Evolutionary conservation across 2,888 invertebrate genomes (phyloP).

Genomic region (Nymphalis c-album): DNA sequence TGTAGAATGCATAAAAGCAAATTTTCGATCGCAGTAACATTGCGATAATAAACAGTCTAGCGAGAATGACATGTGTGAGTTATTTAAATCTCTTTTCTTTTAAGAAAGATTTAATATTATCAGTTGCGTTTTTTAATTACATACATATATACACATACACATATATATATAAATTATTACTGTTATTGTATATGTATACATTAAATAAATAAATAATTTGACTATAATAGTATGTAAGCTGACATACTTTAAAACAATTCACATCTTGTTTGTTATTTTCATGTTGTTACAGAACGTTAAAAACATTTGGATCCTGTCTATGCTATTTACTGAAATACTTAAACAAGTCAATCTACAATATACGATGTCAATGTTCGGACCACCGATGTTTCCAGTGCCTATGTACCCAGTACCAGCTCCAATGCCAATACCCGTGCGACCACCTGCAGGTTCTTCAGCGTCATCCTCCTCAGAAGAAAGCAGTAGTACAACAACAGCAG

Average conservation of each 20-base stretch:
- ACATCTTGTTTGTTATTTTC: neutral
- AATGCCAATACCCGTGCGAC: constrained; percentile 25
- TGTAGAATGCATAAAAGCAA: constrained; percentile 50
- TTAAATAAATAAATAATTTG: no score
- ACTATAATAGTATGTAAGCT: no score
- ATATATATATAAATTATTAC: no score
- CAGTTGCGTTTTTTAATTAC: no score
- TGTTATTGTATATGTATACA: no score
- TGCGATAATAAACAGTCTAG: constrained; percentile 39
- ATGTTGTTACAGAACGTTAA: constrained; percentile 36
- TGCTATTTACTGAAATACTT: constrained; percentile 29
- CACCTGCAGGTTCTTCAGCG: neutral
- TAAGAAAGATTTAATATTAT: no score
- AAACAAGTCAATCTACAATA: constrained; percentile 31
- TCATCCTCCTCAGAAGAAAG: constrained; percentile 1
- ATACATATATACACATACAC: no score
- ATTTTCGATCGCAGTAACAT: constrained; percentile 39
- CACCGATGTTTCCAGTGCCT: constrained; percentile 30
- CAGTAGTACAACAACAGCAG: neutral
- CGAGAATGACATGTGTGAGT: constrained; percentile 51
- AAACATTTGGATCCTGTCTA: constrained; percentile 41
- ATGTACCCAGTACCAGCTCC: constrained; percentile 28
- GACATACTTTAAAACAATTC: no score
- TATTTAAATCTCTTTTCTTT: neutral
- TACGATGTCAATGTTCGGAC: constrained; percentile 32